Base-by-base conservation (phyloP, 2,888 invertebrate species). In the Neoascia interrupta region DNA sequence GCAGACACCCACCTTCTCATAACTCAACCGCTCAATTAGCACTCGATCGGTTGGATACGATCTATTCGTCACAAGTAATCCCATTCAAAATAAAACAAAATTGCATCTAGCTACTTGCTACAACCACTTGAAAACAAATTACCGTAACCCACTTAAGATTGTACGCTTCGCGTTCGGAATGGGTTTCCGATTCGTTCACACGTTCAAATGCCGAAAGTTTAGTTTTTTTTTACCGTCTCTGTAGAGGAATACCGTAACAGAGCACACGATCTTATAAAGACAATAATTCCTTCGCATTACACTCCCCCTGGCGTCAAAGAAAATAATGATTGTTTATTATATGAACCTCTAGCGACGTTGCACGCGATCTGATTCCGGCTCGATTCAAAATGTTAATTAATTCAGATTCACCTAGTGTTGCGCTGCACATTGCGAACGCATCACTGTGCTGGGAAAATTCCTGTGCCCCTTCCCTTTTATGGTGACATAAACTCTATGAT, bases 341-440 rank as follows among this genome's bases (percentile, higher is more conserved):
- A 6, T 13, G 21, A n/a, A 21, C 21, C 36, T 36, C 18, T 36
- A 45, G 31, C 23, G 53, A 43, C 51, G 18, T 16, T 73, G 64
- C 73, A 73, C 64, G 73, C 64, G 73, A 73, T 66, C 43, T 21
- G 34, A 36, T n/a, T 15, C 43, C 43, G 64, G 13, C 51, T 56
- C 49, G 58, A 51, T 53, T 51, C 58, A 73, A n/a, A 73, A 73
- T 73, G 73, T 73, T 73, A 73, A 73, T 73, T 64, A 58, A 73
- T 73, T 73, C 73, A 64, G 51, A 64, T 37, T 37, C 47, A 58
- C 21, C 58, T 21, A 16, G 10, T 23, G 51, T 37, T 72, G 60
- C 36, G 56, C 51, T 64, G 60, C 36, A 36, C 51, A 58, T 41
- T 49, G 58, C 41, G 49, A 47, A n/a, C 31, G 23, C 45, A 18